A percentile compares a stretch with the other conserved stretches of the same genome.
Evolutionary conservation across 2,888 invertebrate species (phyloP).

Genomic region (Yponomeuta plumbellus): DNA sequence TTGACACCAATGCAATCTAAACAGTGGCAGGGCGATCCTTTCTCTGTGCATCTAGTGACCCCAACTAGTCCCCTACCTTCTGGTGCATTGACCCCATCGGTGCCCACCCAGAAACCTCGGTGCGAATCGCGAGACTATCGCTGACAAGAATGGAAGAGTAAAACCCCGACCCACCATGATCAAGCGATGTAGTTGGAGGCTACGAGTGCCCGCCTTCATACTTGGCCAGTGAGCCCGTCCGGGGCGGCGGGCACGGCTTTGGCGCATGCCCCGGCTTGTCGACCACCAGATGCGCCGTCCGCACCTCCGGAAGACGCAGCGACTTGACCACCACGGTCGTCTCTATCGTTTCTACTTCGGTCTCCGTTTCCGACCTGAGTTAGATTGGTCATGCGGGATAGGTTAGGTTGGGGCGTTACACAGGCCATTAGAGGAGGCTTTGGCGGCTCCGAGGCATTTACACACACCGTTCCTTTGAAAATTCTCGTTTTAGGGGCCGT

Average conservation of each 20-base stretch:
- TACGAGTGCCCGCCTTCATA: slow-evolving; percentile 43
- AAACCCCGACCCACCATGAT: slow-evolving; percentile 48
- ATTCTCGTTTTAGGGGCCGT: too few species aligned
- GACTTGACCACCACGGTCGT: slow-evolving; percentile 55
- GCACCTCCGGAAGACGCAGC: slow-evolving; percentile 55
- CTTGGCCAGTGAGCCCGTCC: slow-evolving; percentile 55
- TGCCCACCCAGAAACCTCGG: not conserved
- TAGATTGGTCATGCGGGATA: slow-evolving; percentile 51
- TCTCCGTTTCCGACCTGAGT: slow-evolving; percentile 51
- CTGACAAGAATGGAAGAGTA: slow-evolving; percentile 19
- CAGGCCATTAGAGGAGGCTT: not conserved
- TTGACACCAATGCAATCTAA: too few species aligned
- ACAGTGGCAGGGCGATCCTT: too few species aligned
- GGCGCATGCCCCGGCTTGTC: slow-evolving; percentile 29
- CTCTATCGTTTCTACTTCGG: slow-evolving; percentile 59
- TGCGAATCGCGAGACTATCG: not conserved
- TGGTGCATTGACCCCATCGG: too few species aligned
- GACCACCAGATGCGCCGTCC: slow-evolving; percentile 48
- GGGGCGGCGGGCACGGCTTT: slow-evolving; percentile 59
- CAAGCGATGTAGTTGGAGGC: slow-evolving; percentile 19
- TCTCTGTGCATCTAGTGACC: too few species aligned
- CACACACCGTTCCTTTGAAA: too few species aligned
- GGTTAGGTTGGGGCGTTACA: slow-evolving; percentile 14
- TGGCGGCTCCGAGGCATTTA: too few species aligned
- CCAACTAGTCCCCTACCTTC: too few species aligned